Base-by-base conservation (phyloP, 2,797 vertebrate species). In the Lagodon rhomboides region DNA sequence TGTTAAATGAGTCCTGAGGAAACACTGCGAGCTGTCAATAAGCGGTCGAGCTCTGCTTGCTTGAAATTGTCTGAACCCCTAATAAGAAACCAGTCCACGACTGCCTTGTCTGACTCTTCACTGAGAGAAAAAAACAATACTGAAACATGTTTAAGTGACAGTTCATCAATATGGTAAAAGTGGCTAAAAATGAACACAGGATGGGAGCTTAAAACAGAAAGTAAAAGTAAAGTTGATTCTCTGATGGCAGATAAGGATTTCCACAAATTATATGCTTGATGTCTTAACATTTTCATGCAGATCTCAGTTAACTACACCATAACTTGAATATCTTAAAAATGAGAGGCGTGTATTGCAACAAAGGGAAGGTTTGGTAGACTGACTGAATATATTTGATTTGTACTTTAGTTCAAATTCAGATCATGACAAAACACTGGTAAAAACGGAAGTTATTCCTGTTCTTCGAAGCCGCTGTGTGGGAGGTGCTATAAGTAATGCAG, bases 181-280 rank as follows among this genome's bases (percentile, higher is more conserved):
- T 61, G 49, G n/a, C 27, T n/a, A 63, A 22, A 72, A 77, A 66
- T 63, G 4, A 34, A 66, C 43, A 22, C 51, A 49, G n/a, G 12
- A 27, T 64, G 17, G 23, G 20, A 44, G 22, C 55, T 54, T 58
- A 30, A 50, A 85, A 66, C 49, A 59, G 13, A 44, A 71, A 62
- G 25, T 62, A 68, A 60, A 75, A 53, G 23, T 23, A 30, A 18
- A 61, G 58, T 71, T 61, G 70, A 77, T 51, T 25, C 38, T 74
- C 43, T 53, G 66, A 62, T 73, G 70, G 63, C 54, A 79, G 60
- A 75, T 56, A 71, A 38, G 41, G 56, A 62, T 71, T 73, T 71
- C n/a, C 27, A 65, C 68, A 68, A 54, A 86, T 84, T 80, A 77
- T 67, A 77, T 64, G 60, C 66, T 84, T 62, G 38, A 78, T 22